Conservation (phyloP, 1,140 invertebrate genomes). For the Tetramorium parvispinum region DNA sequence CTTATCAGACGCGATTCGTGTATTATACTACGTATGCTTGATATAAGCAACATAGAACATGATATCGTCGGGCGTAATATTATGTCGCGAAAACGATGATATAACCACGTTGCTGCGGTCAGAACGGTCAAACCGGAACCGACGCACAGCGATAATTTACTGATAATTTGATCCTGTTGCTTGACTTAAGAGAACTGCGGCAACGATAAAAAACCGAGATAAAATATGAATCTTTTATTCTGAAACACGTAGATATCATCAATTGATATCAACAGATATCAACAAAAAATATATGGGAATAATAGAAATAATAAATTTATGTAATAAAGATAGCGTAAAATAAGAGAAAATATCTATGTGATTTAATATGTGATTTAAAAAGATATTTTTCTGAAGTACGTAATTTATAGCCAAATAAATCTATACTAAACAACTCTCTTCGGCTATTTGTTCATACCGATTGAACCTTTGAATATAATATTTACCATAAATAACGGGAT, state of each 20-base stretch:
- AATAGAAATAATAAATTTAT: not conserved
- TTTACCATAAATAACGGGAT: not conserved
- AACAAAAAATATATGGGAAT: not conserved
- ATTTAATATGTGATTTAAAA: no score
- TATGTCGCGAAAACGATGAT: conserved; percentile 57
- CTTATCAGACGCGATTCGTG: conserved; percentile 37
- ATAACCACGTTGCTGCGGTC: conserved; percentile 57
- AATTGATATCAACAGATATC: not conserved
- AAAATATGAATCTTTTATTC: not conserved
- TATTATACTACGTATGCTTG: not conserved
- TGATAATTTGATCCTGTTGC: conserved; percentile 57
- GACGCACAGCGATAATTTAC: conserved; percentile 49
- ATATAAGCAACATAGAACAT: not conserved
- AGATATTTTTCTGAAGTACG: no score
- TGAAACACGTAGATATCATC: not conserved
- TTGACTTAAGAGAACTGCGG: not conserved
- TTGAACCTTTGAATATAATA: not conserved
- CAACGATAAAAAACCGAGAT: not conserved
- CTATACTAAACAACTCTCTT: no score
- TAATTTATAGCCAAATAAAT: no score
- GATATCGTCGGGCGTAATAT: not conserved
- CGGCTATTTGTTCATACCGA: no score
- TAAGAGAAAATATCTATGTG: no score
- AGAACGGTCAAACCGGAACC: conserved; percentile 19
- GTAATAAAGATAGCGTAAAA: not conserved